Evolutionary conservation across 2,797 vertebrate genomes (phyloP).

Genomic region (Hippoglossus hippoglossus): DNA sequence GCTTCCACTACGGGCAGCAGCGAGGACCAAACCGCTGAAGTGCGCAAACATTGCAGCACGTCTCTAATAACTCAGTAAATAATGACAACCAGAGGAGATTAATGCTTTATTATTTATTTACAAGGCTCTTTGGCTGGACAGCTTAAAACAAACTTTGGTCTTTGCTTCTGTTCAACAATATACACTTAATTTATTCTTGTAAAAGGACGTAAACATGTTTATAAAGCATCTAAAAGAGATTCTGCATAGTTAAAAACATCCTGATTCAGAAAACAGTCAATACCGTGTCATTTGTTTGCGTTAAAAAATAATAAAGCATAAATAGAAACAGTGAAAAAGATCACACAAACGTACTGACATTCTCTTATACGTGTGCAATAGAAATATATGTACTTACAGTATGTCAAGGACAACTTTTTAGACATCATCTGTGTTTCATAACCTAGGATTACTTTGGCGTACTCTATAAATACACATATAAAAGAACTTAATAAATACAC

Average conservation of each 20-base stretch:
- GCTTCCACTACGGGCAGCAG: conserved; percentile 47
- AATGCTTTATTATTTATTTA: conserved; percentile 43
- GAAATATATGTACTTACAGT: conserved; percentile 10
- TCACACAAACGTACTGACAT: conserved; percentile 26
- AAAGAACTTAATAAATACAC: conserved; percentile 65
- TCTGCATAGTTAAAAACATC: conserved; percentile 18
- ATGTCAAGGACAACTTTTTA: background rate
- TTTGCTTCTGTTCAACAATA: conserved; percentile 23
- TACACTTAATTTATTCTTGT: conserved; percentile 8
- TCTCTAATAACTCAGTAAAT: background rate
- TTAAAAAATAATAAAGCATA: conserved; percentile 9
- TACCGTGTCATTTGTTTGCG: background rate
- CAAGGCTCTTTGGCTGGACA: conserved; percentile 25
- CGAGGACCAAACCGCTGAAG: conserved; percentile 10
- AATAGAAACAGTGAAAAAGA: conserved; percentile 13
- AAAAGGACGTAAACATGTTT: conserved; percentile 24
- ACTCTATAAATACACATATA: conserved; percentile 57
- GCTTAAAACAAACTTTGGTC: background rate
- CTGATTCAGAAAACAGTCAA: background rate
- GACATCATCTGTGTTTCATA: conserved; percentile 30
- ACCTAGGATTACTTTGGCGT: conserved; percentile 24
- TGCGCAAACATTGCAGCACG: conserved; percentile 4
- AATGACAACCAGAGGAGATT: background rate
- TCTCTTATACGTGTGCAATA: conserved; percentile 54
- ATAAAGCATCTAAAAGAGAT: conserved; percentile 29